Conservation (phyloP, 2,797 vertebrate species). For the Helicolenus hilgendorfi region DNA sequence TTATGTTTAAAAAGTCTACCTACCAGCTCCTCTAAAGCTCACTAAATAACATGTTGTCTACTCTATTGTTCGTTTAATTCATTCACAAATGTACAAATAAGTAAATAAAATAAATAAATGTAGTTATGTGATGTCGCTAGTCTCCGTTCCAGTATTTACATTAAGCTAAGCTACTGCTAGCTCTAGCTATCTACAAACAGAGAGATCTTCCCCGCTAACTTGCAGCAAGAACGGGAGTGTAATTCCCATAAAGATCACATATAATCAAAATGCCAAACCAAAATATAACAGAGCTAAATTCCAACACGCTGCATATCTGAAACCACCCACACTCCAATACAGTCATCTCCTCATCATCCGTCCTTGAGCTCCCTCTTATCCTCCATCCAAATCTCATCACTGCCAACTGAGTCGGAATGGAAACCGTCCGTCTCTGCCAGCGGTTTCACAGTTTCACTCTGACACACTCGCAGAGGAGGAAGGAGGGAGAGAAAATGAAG, state of each 20-base stretch:
- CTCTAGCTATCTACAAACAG: not conserved
- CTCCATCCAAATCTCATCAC: constrained; percentile 35
- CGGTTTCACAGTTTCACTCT: constrained; percentile 68
- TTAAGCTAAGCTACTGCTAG: not conserved
- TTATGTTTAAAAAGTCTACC: not conserved
- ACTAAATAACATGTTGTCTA: not conserved
- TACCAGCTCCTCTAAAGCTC: too few relatives aligned
- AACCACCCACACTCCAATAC: constrained; percentile 36
- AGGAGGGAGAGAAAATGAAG: not conserved
- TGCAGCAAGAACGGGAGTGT: not conserved
- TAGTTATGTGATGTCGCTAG: not conserved
- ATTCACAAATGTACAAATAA: not conserved
- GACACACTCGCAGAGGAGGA: constrained; percentile 36
- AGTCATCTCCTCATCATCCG: constrained; percentile 54
- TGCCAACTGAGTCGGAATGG: constrained; percentile 70
- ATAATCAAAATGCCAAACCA: constrained; percentile 10
- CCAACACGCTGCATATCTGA: constrained; percentile 30
- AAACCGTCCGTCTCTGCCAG: constrained; percentile 78
- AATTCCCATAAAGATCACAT: not conserved
- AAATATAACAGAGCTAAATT: constrained; percentile 24
- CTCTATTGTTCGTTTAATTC: not conserved
- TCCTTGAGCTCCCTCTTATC: constrained; percentile 49
- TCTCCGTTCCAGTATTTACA: not conserved
- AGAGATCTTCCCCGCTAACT: not conserved
- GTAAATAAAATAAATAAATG: not conserved